Percentiles rank a stretch among this genome's conserved stretches.
Evolutionary conservation across 2,888 invertebrate genomes (phyloP).

Genomic region (Cynaeus angustus): DNA sequence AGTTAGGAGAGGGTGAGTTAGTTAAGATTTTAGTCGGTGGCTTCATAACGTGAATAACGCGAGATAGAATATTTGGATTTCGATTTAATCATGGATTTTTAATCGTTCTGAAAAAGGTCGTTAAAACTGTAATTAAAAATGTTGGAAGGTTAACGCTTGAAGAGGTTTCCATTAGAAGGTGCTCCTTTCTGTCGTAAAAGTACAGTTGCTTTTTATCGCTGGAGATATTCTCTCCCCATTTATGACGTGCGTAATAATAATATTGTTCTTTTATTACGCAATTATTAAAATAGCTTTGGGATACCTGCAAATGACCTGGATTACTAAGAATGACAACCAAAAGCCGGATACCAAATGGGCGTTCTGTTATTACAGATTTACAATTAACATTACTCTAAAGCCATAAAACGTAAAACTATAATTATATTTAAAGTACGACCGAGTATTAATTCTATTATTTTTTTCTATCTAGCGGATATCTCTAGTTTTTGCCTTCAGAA

Average conservation of each 20-base stretch:
- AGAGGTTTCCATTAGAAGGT: constrained; percentile 18
- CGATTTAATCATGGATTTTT: constrained; percentile 32
- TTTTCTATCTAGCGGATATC: no score
- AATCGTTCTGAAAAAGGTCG: neutral
- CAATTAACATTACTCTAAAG: no score
- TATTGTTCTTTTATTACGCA: neutral
- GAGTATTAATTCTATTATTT: no score
- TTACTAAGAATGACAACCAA: neutral
- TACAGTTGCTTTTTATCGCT: constrained; percentile 16
- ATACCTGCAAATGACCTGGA: neutral
- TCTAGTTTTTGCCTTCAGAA: no score
- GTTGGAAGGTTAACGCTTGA: constrained; percentile 8
- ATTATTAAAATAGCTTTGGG: constrained; percentile 2
- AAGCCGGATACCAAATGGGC: no score
- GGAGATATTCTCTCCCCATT: constrained; percentile 8
- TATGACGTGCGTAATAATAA: constrained; percentile 12
- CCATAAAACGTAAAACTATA: no score
- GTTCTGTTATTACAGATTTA: no score
- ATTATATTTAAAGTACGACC: no score
- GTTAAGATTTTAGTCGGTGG: constrained; percentile 40
- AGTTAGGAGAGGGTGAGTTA: constrained; percentile 44
- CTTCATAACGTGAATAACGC: constrained; percentile 26
- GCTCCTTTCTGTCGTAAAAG: constrained; percentile 9
- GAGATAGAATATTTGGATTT: constrained; percentile 16
- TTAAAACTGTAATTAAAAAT: constrained; percentile 24